phyloP scores from a whole-genome alignment of 2,888 invertebrate species.

The Lumbricus terrestris region DNA sequence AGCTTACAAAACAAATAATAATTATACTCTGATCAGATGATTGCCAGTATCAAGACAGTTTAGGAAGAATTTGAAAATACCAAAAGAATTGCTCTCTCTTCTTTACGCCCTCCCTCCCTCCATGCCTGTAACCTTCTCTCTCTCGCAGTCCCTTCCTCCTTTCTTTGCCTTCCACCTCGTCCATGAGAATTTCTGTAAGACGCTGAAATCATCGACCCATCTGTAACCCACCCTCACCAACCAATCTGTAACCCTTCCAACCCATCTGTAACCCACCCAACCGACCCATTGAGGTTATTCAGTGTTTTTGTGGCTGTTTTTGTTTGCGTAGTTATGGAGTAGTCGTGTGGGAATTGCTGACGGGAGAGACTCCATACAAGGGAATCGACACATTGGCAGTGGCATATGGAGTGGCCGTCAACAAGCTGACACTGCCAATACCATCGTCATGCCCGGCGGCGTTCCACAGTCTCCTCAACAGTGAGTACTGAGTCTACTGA shows the following conservation, averaged over 20 bases:
- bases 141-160: too few relatives aligned
- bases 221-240: background rate
- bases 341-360: constrained; percentile 90
- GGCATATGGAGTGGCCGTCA: constrained; percentile 92
- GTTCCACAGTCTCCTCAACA: constrained; percentile 87
- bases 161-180: too few relatives aligned
- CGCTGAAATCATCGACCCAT: background rate
- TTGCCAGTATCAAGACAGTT: too few relatives aligned
- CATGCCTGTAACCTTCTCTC: too few relatives aligned
- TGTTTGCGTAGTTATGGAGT: constrained; percentile 76
- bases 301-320: background rate
- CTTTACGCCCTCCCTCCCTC: too few relatives aligned
- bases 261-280: background rate
- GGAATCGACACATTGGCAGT: constrained; percentile 94
- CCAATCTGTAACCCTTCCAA: background rate
- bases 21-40: too few relatives aligned
- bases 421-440: constrained; percentile 90
- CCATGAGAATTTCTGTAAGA: background rate
- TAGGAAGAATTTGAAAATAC: too few relatives aligned
- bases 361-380: constrained; percentile 94
- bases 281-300: background rate
- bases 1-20: too few relatives aligned
- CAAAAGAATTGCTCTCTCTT: too few relatives aligned
- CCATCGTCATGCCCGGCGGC: constrained; percentile 90
- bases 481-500: constrained; percentile 5